Conservation (phyloP, 2,797 vertebrate species). For the Chelmon rostratus region DNA sequence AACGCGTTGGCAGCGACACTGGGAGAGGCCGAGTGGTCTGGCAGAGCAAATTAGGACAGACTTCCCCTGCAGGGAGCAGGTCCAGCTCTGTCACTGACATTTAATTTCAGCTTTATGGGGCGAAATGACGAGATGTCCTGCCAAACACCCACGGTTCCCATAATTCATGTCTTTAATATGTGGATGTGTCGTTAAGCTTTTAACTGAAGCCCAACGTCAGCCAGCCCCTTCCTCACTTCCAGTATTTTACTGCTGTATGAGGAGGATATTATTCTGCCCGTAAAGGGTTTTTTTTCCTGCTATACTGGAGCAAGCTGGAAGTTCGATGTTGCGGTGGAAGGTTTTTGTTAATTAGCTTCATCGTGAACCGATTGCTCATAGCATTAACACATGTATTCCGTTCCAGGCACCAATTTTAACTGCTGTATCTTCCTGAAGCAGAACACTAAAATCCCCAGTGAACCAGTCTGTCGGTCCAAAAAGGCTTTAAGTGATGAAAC, state of each 20-base stretch:
- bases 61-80: constrained; percentile 40
- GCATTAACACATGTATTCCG: neutral
- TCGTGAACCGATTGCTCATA: neutral
- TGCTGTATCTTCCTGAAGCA: neutral
- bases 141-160: constrained; percentile 58
- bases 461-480: neutral
- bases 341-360: neutral
- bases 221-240: constrained; percentile 21
- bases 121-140: constrained; percentile 45
- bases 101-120: constrained; percentile 58
- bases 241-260: constrained; percentile 29
- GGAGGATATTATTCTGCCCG: constrained; percentile 21
- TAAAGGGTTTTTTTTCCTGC: constrained; percentile 16
- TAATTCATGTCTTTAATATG: constrained; percentile 19
- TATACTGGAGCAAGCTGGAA: neutral
- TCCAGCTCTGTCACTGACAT: constrained; percentile 49
- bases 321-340: neutral
- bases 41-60: constrained; percentile 45
- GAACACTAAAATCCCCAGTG: constrained; percentile 2
- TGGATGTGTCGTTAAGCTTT: constrained; percentile 25
- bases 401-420: neutral
- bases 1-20: constrained; percentile 36
- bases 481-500: neutral
- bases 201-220: constrained; percentile 29
- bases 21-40: constrained; percentile 18